Conservation (phyloP, 2,888 invertebrate genomes). For the Brenthis daphne region DNA sequence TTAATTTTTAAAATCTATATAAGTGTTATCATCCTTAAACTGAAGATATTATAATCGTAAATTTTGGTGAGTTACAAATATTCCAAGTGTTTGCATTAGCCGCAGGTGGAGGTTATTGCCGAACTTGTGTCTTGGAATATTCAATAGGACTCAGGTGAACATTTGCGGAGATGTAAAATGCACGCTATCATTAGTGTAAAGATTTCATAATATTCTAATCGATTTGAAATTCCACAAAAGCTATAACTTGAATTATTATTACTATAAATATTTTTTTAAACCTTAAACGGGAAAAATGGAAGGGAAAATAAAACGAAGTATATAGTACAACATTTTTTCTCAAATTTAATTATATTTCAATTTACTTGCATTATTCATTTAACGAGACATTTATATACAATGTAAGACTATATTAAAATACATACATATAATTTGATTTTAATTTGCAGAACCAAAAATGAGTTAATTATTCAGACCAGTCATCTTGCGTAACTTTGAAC, state of each 20-base stretch:
- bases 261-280: not conserved
- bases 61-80: not conserved
- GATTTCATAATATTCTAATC: not conserved
- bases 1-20: too few species aligned
- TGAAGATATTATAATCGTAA: not conserved
- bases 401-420: not conserved
- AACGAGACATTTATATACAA: constrained; percentile 8
- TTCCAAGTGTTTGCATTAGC: constrained; percentile 25
- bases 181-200: not conserved
- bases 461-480: not conserved
- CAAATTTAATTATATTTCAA: constrained; percentile 4
- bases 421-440: not conserved
- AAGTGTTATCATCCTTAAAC: not conserved
- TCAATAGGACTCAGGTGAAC: constrained; percentile 6
- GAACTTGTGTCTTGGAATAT: constrained; percentile 37
- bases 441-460: not conserved
- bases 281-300: not conserved
- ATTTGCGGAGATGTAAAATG: not conserved
- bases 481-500: not conserved
- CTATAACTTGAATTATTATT: too few species aligned
- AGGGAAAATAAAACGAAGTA: constrained; percentile 3
- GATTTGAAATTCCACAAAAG: too few species aligned
- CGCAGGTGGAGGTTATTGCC: constrained; percentile 46
- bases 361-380: not conserved
- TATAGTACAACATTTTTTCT: not conserved